Percentiles rank a stretch among this genome's conserved stretches.
Conservation (phyloP, 2,797 vertebrate species). For the Phoeniculus purpureus region DNA sequence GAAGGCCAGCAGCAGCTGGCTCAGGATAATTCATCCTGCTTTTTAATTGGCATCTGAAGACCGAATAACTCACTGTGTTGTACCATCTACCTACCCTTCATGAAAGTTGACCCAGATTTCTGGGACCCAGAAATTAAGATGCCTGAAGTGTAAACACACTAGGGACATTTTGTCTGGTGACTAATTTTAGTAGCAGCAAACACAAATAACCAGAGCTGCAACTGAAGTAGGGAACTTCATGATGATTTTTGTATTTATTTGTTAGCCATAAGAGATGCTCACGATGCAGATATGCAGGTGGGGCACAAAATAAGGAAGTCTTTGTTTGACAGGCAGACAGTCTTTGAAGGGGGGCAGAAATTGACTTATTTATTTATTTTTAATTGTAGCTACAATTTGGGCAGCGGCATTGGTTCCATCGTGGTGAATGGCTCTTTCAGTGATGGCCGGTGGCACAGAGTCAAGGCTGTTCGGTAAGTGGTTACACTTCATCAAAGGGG, state of each 20-base stretch:
- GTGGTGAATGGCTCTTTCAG: slow-evolving; percentile 90
- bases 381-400: slow-evolving; percentile 89
- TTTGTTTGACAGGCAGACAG: neutral
- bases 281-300: neutral
- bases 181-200: neutral
- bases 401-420: slow-evolving; percentile 86
- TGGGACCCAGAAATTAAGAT: neutral
- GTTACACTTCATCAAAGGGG: neutral
- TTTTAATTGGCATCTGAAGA: neutral
- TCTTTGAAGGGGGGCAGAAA: neutral
- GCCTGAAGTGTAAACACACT: neutral
- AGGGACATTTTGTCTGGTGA: neutral
- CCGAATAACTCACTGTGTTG: neutral
- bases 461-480: slow-evolving; percentile 92
- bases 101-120: neutral
- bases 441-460: slow-evolving; percentile 92
- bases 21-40: neutral
- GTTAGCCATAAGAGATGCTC: neutral
- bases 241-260: neutral
- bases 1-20: neutral
- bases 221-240: neutral
- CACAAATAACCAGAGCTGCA: neutral
- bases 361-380: neutral
- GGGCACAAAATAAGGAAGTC: neutral
- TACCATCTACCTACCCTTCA: neutral